These are phyloP conservation scores for Aproaerema taeniolella DNA, from an alignment of 2,888 invertebrate genomes.

Conservation along the genomic window DNA sequence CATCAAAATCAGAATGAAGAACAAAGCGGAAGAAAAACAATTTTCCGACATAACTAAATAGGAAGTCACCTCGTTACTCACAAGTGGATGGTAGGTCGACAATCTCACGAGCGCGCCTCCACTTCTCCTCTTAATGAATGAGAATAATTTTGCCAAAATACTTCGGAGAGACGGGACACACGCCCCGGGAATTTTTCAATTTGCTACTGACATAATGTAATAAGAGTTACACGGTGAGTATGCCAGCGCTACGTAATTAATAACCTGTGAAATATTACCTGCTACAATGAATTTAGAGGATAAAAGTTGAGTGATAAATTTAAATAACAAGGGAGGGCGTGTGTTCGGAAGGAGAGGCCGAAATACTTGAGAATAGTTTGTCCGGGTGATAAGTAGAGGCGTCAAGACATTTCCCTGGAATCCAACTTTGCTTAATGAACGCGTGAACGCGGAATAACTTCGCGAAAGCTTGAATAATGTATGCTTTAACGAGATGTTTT, in stretches of 20 bases:
- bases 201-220: constrained; percentile 76
- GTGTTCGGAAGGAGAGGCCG: constrained; percentile 43
- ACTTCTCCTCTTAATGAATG: constrained; percentile 74
- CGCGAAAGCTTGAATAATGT: constrained; percentile 74
- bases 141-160: constrained; percentile 76
- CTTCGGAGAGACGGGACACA: constrained; percentile 74
- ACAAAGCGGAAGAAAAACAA: constrained; percentile 64
- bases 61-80: constrained; percentile 74
- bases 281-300: constrained; percentile 74
- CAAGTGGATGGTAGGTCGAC: constrained; percentile 71
- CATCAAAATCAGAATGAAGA: constrained; percentile 5
- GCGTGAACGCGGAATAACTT: constrained; percentile 75
- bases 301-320: constrained; percentile 78
- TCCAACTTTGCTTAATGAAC: constrained; percentile 72
- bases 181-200: constrained; percentile 77
- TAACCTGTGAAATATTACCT: constrained; percentile 76
- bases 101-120: constrained; percentile 66
- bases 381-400: constrained; percentile 64
- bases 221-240: constrained; percentile 74
- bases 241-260: constrained; percentile 73
- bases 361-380: constrained; percentile 72
- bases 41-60: constrained; percentile 71
- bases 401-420: constrained; percentile 51
- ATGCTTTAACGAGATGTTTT: constrained; percentile 77
- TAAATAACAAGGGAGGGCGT: constrained; percentile 64